Evolutionary conservation across 2,113 vertebrate species (phyloP).

Genomic region (Mastomys natalensis): DNA sequence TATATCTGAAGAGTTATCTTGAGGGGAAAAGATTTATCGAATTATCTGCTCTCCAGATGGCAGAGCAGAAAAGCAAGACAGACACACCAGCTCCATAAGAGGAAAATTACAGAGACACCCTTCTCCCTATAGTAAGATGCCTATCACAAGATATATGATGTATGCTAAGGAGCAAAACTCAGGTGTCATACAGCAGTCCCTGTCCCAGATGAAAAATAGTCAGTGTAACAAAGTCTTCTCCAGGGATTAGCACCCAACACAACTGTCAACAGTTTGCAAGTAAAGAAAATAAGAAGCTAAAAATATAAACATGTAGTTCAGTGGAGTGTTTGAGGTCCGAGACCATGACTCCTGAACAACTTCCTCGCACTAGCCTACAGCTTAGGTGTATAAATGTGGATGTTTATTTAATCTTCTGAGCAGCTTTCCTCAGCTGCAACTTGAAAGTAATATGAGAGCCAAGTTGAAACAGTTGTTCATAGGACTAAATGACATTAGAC

Average conservation of each 20-base stretch:
- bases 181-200: not conserved
- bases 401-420: not conserved
- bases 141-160: not conserved
- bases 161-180: not conserved
- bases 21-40: no score
- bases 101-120: not conserved
- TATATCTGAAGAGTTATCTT: not conserved
- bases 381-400: not conserved
- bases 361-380: not conserved
- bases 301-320: not conserved
- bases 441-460: not conserved
- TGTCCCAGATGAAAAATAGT: not conserved
- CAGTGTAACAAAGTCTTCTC: not conserved
- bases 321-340: not conserved
- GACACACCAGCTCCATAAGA: not conserved
- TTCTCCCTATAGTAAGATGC: not conserved
- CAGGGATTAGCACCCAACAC: not conserved
- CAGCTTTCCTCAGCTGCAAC: slow-evolving; percentile 27
- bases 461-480: not conserved
- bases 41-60: not conserved
- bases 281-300: not conserved
- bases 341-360: not conserved
- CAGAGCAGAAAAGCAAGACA: not conserved
- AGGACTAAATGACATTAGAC: not conserved
- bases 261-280: slow-evolving; percentile 1